Base-by-base conservation (phyloP, 2,113 vertebrate species). In the Xerus inauris region DNA sequence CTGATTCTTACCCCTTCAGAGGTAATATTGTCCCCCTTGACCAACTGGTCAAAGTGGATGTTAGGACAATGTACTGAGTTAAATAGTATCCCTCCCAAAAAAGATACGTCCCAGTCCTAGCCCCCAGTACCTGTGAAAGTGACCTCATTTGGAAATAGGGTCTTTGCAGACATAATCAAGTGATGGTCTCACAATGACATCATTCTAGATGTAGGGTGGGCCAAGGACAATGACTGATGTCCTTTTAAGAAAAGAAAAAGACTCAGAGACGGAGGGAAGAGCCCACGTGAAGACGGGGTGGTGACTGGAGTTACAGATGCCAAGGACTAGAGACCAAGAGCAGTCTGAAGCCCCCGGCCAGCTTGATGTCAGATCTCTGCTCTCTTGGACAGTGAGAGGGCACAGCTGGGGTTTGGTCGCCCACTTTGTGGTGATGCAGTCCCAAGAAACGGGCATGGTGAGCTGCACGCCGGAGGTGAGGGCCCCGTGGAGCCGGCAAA, bases 371-470 rank as follows among this genome's bases (percentile, higher is more conserved):
- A 17, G 17, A 6, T 28, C 45, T 11, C 81, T 20, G 80, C 35
- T 13, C 12, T 28, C 79, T 22, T 54, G 77, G 24, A 11, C 75
- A 76, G 75, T 32, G 6, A 11, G 9, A 79, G 8, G 6, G 3
- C n/a, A n/a, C n/a, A n/a, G n/a, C n/a, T n/a, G n/a, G n/a, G 13
- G 28, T 32, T 65, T 13, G 64, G 64, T 5, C 16, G 32, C 38
- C 38, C 20, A 22, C 19, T 8, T 19, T 71, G 69, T n/a, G 64
- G 19, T 40, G 0, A 40, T 17, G 30, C 19, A 12, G 62, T 57
- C 62, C 62, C 1, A 26, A n/a, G n/a, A 79, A 12, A 40, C 51
- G 0, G 12, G 9, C 3, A 7, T 7, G 2, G 38, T 28, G 51
- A 71, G 32, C 38, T 42, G 10, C 57, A 35, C 26, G 13, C 5